Evolutionary conservation across 2,113 vertebrate species (phyloP).

Genomic region (Marmota flaviventris): DNA sequence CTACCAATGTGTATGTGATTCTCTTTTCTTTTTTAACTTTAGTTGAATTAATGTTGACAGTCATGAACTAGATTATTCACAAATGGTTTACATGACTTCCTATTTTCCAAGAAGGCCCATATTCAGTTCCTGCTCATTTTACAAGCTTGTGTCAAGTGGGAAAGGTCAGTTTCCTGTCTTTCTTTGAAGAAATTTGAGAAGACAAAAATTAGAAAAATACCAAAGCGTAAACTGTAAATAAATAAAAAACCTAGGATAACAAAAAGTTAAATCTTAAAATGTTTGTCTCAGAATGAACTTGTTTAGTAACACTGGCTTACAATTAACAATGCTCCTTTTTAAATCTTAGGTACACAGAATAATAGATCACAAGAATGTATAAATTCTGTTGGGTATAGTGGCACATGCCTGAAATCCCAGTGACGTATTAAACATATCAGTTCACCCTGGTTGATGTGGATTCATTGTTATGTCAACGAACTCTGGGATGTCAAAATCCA

Average conservation of each 20-base stretch:
- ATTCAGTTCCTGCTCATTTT: constrained; percentile 20
- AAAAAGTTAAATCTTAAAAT: not conserved
- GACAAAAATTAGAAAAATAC: not conserved
- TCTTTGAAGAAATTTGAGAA: constrained; percentile 33
- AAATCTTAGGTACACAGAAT: constrained; percentile 32
- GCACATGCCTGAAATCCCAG: no score
- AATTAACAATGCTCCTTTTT: not conserved
- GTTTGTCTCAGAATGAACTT: not conserved
- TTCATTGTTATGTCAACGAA: not conserved
- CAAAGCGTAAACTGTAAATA: not conserved
- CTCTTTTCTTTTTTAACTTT: not conserved
- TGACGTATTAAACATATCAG: not conserved
- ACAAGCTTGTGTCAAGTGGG: not conserved
- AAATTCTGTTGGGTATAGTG: no score
- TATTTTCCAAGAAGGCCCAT: not conserved
- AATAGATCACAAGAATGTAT: constrained; percentile 6
- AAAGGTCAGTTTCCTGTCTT: constrained; percentile 5
- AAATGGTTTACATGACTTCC: not conserved
- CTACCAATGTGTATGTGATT: not conserved
- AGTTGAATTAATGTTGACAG: not conserved
- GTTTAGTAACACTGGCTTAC: not conserved
- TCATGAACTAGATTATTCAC: constrained; percentile 40
- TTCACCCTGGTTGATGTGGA: not conserved
- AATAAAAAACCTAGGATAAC: not conserved
- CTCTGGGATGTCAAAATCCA: not conserved